phyloP scores from a whole-genome alignment of 2,888 invertebrate species.

The Tortricodes alternella region DNA sequence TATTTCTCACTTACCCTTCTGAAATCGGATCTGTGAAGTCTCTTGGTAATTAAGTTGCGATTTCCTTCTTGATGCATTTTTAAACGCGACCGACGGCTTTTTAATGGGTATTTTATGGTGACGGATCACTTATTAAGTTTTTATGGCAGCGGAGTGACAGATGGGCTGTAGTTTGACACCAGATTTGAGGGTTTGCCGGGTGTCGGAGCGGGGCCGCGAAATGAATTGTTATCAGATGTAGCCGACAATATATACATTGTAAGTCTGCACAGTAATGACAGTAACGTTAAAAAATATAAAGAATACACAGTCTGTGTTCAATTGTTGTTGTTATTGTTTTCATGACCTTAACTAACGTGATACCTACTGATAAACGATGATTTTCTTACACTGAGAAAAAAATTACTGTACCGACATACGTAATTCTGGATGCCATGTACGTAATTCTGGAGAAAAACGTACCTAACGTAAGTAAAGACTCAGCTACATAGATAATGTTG shows the following conservation, averaged over 20 bases:
- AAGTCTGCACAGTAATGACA: too few relatives aligned
- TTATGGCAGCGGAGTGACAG: slow-evolving; percentile 76
- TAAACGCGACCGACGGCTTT: slow-evolving; percentile 81
- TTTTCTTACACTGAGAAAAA: too few relatives aligned
- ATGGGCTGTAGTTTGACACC: slow-evolving; percentile 81
- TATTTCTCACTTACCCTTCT: slow-evolving; percentile 47
- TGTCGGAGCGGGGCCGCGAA: slow-evolving; percentile 23
- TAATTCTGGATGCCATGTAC: too few relatives aligned
- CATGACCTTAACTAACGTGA: too few relatives aligned
- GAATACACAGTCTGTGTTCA: too few relatives aligned
- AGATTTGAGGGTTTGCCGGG: slow-evolving; percentile 62
- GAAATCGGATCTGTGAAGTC: slow-evolving; percentile 75
- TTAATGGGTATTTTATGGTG: slow-evolving; percentile 83
- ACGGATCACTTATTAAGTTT: slow-evolving; percentile 82
- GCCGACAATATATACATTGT: neutral
- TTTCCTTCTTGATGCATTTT: slow-evolving; percentile 82
- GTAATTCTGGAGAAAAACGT: too few relatives aligned
- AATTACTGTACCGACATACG: too few relatives aligned
- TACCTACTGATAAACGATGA: too few relatives aligned
- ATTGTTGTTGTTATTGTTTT: too few relatives aligned
- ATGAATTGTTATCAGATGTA: slow-evolving; percentile 28
- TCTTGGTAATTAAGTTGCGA: slow-evolving; percentile 81
- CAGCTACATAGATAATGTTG: too few relatives aligned
- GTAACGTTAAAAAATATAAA: too few relatives aligned
- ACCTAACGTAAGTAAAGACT: too few relatives aligned